phyloP scores from a whole-genome alignment of 2,113 vertebrate genomes.

The Puffinus mauretanicus region DNA sequence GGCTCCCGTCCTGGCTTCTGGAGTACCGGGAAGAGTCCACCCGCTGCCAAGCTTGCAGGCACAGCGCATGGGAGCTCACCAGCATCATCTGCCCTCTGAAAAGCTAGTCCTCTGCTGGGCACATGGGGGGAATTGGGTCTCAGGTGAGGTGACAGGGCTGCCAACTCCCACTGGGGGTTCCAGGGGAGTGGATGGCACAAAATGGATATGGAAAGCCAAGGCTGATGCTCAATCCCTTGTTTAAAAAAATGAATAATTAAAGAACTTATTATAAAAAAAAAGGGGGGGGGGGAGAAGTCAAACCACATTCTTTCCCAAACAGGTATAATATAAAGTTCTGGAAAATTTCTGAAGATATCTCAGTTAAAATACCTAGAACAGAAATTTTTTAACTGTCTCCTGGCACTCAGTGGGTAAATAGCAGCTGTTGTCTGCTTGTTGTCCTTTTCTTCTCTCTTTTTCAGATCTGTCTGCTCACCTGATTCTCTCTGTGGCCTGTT shows the following conservation, averaged over 20 bases:
- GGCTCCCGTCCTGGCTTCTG: constrained; percentile 3
- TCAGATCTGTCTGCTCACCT: not conserved
- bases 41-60: not conserved
- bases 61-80: not conserved
- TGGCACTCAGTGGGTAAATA: not conserved
- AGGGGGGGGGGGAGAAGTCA: not conserved
- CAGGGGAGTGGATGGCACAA: not conserved
- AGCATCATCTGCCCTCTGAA: not conserved
- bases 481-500: not conserved
- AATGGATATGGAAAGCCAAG: not conserved
- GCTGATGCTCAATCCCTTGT: not conserved
- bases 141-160: not conserved
- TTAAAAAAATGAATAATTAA: not conserved
- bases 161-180: not conserved
- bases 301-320: not conserved
- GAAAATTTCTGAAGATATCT: not conserved
- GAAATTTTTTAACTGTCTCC: not conserved
- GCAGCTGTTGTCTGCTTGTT: not conserved
- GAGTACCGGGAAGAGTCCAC: not conserved
- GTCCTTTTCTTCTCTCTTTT: not conserved
- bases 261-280: not conserved
- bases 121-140: rapidly evolving
- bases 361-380: not conserved
- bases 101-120: not conserved
- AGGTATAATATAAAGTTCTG: not conserved